phyloP scores from a whole-genome alignment of 1,140 invertebrate genomes.

The Teleopsis dalmanni region DNA sequence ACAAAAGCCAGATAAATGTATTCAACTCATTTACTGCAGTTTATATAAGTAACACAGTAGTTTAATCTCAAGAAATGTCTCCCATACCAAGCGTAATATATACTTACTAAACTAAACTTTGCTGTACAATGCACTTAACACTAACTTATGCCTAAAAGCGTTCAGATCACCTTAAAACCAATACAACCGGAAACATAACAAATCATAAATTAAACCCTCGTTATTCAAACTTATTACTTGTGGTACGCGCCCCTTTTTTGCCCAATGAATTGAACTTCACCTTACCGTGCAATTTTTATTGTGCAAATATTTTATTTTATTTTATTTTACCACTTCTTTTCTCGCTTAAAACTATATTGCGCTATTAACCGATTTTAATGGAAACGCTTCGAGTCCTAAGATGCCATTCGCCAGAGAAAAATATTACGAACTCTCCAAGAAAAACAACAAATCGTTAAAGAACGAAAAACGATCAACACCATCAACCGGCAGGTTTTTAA shows the following conservation, averaged over 20 bases:
- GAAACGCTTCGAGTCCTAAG: constrained; percentile 30
- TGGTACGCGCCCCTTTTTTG: constrained; percentile 5
- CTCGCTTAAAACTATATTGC: constrained; percentile 44
- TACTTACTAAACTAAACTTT: too few species aligned
- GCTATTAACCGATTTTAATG: constrained; percentile 44
- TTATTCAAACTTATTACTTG: constrained; percentile 42
- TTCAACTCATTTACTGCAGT: too few species aligned
- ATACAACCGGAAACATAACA: constrained; percentile 44
- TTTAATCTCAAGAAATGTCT: too few species aligned
- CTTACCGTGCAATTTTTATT: neutral
- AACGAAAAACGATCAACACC: neutral
- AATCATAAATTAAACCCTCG: constrained; percentile 44
- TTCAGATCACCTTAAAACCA: too few species aligned
- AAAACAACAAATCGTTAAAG: neutral
- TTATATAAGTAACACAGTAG: too few species aligned
- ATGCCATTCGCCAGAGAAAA: constrained; percentile 11
- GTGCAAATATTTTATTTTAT: neutral
- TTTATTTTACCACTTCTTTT: constrained; percentile 6
- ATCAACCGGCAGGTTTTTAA: neutral
- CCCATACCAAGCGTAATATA: too few species aligned
- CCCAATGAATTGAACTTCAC: neutral
- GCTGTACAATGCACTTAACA: too few species aligned
- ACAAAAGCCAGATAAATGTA: too few species aligned
- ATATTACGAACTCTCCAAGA: neutral
- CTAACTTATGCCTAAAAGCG: too few species aligned